Evolutionary conservation across 2,888 invertebrate genomes (phyloP).

Genomic region (Chouioia cunea): DNA sequence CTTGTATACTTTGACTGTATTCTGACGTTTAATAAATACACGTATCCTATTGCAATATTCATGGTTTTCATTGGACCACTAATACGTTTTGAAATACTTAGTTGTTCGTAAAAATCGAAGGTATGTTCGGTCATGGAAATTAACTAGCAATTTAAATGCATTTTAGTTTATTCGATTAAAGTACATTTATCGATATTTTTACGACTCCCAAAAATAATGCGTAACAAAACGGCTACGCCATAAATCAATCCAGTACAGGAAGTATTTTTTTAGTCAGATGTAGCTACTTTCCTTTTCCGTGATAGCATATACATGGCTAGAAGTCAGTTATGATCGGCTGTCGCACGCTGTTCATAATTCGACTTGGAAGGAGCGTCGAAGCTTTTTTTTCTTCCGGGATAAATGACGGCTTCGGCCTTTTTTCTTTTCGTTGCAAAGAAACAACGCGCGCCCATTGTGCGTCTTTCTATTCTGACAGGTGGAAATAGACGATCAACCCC

Average conservation of each 20-base stretch:
- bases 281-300: neutral
- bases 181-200: too few species aligned
- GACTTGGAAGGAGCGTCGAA: conserved; percentile 54
- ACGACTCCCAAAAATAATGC: too few species aligned
- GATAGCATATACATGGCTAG: neutral
- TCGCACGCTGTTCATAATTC: conserved; percentile 56
- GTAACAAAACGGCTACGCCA: neutral
- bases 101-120: too few species aligned
- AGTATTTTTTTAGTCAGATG: conserved; percentile 5
- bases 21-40: too few species aligned
- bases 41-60: too few species aligned
- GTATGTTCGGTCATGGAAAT: too few species aligned
- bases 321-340: conserved; percentile 8
- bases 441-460: conserved; percentile 57
- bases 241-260: neutral
- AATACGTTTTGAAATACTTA: too few species aligned
- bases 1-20: too few species aligned
- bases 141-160: too few species aligned
- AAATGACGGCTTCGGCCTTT: conserved; percentile 50
- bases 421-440: conserved; percentile 51
- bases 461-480: conserved; percentile 60
- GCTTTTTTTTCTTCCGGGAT: conserved; percentile 50
- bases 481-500: conserved; percentile 61
- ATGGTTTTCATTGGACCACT: too few species aligned
- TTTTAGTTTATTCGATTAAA: too few species aligned